Conservation (phyloP, 2,888 invertebrate species). For the Cyrtodaria siliqua region DNA sequence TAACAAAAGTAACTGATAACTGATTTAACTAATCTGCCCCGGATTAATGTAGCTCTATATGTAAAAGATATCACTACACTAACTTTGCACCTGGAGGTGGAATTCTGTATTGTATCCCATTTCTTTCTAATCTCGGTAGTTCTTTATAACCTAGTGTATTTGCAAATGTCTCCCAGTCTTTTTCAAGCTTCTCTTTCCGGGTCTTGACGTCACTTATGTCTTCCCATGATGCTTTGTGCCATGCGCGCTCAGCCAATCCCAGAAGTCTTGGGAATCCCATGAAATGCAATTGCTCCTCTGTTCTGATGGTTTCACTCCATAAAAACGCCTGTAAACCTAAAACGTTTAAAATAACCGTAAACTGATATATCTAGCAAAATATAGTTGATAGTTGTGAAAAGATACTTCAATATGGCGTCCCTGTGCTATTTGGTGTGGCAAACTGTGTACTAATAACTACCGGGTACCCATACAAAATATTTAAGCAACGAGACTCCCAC, state of each 20-base stretch:
- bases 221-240: slow-evolving; percentile 83
- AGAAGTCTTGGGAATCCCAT: slow-evolving; percentile 78
- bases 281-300: slow-evolving; percentile 63
- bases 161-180: slow-evolving; percentile 76
- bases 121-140: slow-evolving; percentile 68
- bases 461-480: too few species aligned
- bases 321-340: slow-evolving; percentile 81
- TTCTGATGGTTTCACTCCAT: slow-evolving; percentile 78
- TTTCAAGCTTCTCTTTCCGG: slow-evolving; percentile 23
- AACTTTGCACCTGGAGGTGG: slow-evolving; percentile 74
- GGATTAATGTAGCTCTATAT: too few species aligned
- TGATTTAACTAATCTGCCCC: too few species aligned
- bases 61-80: too few species aligned
- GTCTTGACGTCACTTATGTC: slow-evolving; percentile 26
- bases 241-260: slow-evolving; percentile 81
- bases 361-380: too few species aligned
- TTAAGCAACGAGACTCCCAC: too few species aligned
- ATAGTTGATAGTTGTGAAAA: too few species aligned
- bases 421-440: too few species aligned
- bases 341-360: too few species aligned
- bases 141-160: slow-evolving; percentile 73
- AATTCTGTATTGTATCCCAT: slow-evolving; percentile 73
- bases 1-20: too few species aligned
- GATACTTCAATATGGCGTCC: too few species aligned
- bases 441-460: too few species aligned